phyloP scores from a whole-genome alignment of 2,797 vertebrate species.

The Coreius guichenoti region DNA sequence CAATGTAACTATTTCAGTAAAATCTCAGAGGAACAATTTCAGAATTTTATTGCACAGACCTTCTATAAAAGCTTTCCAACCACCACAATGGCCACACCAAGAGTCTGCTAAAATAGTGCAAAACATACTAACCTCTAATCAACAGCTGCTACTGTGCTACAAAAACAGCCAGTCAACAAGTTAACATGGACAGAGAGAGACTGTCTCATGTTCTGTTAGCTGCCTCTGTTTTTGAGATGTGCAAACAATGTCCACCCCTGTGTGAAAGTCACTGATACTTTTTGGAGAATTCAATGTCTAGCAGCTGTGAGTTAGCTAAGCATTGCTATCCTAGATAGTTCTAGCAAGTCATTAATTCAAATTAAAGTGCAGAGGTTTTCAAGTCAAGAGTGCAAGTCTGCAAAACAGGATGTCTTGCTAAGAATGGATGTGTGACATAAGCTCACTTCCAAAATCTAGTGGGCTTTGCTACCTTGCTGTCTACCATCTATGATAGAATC shows the following conservation, averaged over 20 bases:
- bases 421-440: not conserved
- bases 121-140: slow-evolving; percentile 29
- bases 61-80: slow-evolving; percentile 37
- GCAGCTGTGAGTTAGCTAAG: slow-evolving; percentile 1
- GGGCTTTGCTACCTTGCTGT: not conserved
- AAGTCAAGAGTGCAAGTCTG: not conserved
- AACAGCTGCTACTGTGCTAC: slow-evolving; percentile 25
- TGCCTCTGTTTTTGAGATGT: slow-evolving; percentile 16
- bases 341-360: slow-evolving; percentile 1
- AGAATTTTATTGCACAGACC: slow-evolving; percentile 4
- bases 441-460: not conserved
- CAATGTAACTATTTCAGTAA: slow-evolving; percentile 22
- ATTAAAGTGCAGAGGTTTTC: slow-evolving; percentile 28
- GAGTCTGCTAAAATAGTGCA: slow-evolving; percentile 10
- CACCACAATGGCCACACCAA: slow-evolving; percentile 30
- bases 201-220: slow-evolving; percentile 26
- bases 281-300: not conserved
- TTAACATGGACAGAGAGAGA: slow-evolving; percentile 30
- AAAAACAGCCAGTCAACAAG: slow-evolving; percentile 28
- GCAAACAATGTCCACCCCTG: slow-evolving; percentile 20
- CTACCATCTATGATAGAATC: not conserved
- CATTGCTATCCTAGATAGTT: not conserved
- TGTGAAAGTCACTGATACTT: slow-evolving; percentile 27
- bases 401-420: slow-evolving; percentile 37
- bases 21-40: slow-evolving; percentile 3